Evolutionary conservation across 2,113 vertebrate species (phyloP).

Genomic region (Passer montanus): DNA sequence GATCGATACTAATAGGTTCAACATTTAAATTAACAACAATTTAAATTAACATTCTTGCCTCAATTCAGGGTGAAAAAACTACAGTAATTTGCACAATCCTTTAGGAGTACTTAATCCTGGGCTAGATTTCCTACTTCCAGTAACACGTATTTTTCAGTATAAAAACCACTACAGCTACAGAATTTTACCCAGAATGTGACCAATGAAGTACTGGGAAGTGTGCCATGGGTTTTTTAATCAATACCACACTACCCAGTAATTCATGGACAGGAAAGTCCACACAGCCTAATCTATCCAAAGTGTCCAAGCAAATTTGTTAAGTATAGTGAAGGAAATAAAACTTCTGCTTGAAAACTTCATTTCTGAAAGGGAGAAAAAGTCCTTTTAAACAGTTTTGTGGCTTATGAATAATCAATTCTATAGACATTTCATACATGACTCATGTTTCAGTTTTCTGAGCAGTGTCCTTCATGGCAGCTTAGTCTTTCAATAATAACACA

Average conservation of each 20-base stretch:
- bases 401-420: neutral
- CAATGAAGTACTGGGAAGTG: neutral
- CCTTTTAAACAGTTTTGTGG: neutral
- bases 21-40: neutral
- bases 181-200: neutral
- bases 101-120: neutral
- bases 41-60: neutral
- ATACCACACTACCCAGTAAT: neutral
- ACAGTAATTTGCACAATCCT: neutral
- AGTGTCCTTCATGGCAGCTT: neutral
- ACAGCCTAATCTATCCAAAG: neutral
- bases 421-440: neutral
- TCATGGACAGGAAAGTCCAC: neutral
- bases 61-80: neutral
- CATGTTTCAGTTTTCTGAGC: neutral
- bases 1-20: neutral
- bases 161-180: neutral
- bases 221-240: slow-evolving; percentile 18
- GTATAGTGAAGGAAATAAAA: neutral
- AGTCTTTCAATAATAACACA: neutral
- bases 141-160: neutral
- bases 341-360: neutral
- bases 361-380: neutral
- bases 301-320: neutral
- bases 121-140: neutral